Evolutionary conservation across 1,140 invertebrate genomes (phyloP), one percentile per base, ranked within the genome.

Genomic region (Phymorhynchus buccinoides): DNA sequence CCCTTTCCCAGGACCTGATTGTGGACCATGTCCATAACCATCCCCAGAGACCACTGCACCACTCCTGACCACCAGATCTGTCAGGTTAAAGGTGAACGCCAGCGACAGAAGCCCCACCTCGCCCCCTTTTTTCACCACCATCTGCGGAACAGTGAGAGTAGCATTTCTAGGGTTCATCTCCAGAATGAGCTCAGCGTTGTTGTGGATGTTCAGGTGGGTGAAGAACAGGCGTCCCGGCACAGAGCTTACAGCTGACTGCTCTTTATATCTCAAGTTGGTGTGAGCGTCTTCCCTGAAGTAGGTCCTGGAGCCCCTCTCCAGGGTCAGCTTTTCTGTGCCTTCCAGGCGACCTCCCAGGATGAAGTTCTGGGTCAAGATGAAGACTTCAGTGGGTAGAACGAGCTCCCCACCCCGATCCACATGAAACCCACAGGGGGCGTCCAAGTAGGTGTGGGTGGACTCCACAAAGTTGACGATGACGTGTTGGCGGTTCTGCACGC

Each of bases 371-470:
- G 88, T 66, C 32, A 87, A 83, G 52, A 90, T 80, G 68, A 89
- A 77, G 56, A 90, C 86, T 35, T 84, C 85, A 37, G 88, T 90
- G 30, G 90, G 90, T 16, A 91, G 83, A 30, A 91, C 86, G 68
- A 90, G 66, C 85, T 91, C 89, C n/a, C 89, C 90, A 6, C 87
- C 87, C 27, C 75, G 52, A 81, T 91, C 89, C 1, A 91, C 88
- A 85, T 91, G 89, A 81, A 91, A 88, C 71, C 90, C 90, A 89
- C 89, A 90, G 27, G 90, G 90, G 35, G 89, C 84, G 80, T 90
- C 89, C 16, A 91, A 83, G 77, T 91, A 90, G 18, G 90, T 91
- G 82, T 91, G 89, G 30, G 89, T 91, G 0, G 90, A 90, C 30
- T 87, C 88, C 30, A 91, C 90, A 88, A 90, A 90, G 71, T 90